Percentiles rank a stretch among this genome's conserved stretches.
phyloP scores from a whole-genome alignment of 2,888 invertebrate genomes.

The Onchidella celtica region DNA sequence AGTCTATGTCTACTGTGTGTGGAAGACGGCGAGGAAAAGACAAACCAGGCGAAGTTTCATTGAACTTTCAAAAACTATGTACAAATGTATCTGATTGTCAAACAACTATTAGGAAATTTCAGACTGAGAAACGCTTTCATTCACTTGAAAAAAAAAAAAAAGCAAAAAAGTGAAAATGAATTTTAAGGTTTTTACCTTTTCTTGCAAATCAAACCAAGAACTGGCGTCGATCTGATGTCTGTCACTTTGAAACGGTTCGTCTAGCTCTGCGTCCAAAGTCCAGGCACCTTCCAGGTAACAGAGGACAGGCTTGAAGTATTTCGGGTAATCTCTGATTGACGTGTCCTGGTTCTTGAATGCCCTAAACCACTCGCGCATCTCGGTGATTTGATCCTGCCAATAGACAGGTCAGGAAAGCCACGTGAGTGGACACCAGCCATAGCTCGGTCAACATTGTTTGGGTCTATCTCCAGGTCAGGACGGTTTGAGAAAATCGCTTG shows the following conservation, averaged over 20 bases:
- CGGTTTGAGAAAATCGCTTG: too few relatives aligned
- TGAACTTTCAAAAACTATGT: too few relatives aligned
- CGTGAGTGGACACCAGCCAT: too few relatives aligned
- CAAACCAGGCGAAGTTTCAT: too few relatives aligned
- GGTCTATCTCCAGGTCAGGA: too few relatives aligned
- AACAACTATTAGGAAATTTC: too few relatives aligned
- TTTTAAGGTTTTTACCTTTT: conserved; percentile 51
- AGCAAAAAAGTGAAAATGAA: background rate
- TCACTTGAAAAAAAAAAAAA: conserved; percentile 53
- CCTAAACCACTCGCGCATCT: conserved; percentile 72
- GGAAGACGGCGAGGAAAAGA: too few relatives aligned
- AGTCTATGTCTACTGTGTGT: too few relatives aligned
- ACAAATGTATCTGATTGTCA: too few relatives aligned
- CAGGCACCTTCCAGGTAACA: conserved; percentile 74
- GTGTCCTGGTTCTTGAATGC: conserved; percentile 68
- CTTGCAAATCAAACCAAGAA: conserved; percentile 66
- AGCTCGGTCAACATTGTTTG: too few relatives aligned
- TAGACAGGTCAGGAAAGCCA: too few relatives aligned
- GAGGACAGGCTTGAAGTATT: conserved; percentile 71
- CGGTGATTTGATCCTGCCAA: conserved; percentile 55
- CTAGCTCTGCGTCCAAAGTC: conserved; percentile 63
- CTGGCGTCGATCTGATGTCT: conserved; percentile 68
- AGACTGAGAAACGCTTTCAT: too few relatives aligned
- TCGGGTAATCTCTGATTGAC: conserved; percentile 59
- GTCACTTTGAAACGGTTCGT: conserved; percentile 74